Conservation (phyloP, 1,140 invertebrate species). For the Hydropsyche tenuis region DNA sequence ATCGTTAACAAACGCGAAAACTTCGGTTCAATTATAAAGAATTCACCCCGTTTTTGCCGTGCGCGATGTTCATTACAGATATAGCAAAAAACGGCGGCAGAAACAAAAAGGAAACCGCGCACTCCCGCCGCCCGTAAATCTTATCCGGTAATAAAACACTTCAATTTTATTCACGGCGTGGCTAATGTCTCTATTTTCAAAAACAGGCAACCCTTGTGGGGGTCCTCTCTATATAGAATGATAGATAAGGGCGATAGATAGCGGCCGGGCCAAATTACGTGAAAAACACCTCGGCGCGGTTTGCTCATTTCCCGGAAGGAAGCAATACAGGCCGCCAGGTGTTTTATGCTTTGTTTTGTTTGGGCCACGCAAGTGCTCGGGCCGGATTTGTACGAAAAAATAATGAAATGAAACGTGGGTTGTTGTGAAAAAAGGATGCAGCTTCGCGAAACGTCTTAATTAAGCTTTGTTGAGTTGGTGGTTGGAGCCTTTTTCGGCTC, state of each 20-base stretch:
- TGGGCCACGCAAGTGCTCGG: conserved; percentile 6
- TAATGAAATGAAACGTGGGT: too few species aligned
- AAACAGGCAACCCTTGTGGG: conserved; percentile 39
- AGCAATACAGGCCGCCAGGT: conserved; percentile 26
- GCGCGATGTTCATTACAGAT: conserved; percentile 18
- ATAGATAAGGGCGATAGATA: conserved; percentile 30
- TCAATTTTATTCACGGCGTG: conserved; percentile 34
- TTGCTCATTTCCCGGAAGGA: conserved; percentile 35
- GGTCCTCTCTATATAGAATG: neutral
- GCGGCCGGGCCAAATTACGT: conserved; percentile 29
- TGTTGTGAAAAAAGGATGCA: too few species aligned
- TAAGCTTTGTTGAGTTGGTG: too few species aligned
- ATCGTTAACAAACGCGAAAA: too few species aligned
- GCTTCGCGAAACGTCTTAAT: too few species aligned
- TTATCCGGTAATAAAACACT: conserved; percentile 36
- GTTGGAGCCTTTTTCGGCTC: too few species aligned
- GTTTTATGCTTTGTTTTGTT: conserved; percentile 36
- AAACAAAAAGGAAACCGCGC: conserved; percentile 22
- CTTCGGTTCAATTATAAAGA: conserved; percentile 9
- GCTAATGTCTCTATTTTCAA: conserved; percentile 46
- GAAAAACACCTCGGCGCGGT: conserved; percentile 35
- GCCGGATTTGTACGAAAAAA: neutral
- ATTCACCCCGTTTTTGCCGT: too few species aligned
- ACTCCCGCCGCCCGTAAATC: conserved; percentile 18
- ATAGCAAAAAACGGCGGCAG: neutral